A percentile compares a stretch with the other conserved stretches of the same genome.
These are phyloP conservation scores for Chrysodeixis includens DNA, from an alignment of 2,888 invertebrate species.

Conservation along the genomic window DNA sequence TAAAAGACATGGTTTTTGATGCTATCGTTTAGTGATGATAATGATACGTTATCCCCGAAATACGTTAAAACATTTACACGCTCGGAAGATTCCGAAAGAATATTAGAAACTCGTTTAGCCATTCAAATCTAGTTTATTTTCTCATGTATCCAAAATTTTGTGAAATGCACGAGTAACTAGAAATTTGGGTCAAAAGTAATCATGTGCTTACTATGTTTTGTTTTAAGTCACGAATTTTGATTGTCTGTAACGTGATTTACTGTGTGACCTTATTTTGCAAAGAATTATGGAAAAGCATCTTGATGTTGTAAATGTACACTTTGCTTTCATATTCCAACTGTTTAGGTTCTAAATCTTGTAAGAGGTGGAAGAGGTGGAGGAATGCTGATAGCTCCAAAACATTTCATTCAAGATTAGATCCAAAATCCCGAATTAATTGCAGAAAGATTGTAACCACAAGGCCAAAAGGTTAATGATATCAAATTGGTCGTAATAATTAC, in stretches of 20 bases:
- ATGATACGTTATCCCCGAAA: not conserved
- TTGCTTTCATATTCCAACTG: not conserved
- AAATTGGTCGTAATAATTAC: constrained; percentile 48
- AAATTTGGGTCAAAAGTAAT: constrained; percentile 65
- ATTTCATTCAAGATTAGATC: no score
- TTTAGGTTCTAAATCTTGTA: no score
- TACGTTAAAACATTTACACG: constrained; percentile 17
- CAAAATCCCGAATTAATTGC: no score
- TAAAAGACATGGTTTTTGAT: not conserved
- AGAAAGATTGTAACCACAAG: no score
- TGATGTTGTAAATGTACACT: not conserved
- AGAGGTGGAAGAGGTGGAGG: no score
- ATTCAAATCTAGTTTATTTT: constrained; percentile 27
- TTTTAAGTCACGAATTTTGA: constrained; percentile 60
- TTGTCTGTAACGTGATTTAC: not conserved
- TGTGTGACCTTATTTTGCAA: constrained; percentile 33
- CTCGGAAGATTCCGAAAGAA: constrained; percentile 14
- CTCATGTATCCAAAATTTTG: constrained; percentile 42
- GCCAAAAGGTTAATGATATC: constrained; percentile 15
- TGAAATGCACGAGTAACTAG: constrained; percentile 69
- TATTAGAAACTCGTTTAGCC: constrained; percentile 41
- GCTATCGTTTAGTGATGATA: not conserved
- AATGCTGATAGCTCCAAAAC: no score
- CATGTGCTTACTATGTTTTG: constrained; percentile 50
- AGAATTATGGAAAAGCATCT: no score